Evolutionary conservation across 2,888 invertebrate genomes (phyloP), one percentile per base, ranked within the genome.

Genomic region (Aporophyla nigra): DNA sequence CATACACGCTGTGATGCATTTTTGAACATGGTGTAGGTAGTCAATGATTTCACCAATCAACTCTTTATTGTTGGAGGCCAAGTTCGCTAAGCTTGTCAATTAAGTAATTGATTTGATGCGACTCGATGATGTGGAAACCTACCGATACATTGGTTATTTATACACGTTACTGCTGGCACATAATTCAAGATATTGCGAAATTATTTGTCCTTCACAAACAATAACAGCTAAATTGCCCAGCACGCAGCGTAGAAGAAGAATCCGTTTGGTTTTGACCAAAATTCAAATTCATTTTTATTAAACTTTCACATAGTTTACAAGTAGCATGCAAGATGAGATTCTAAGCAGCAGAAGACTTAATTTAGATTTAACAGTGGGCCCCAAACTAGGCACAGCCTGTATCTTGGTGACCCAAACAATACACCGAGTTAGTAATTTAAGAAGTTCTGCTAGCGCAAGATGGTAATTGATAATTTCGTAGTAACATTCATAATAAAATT

Each of bases 31-130:
- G 53, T 43, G 40, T 66, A 40, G 6, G 21, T 46, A 40, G 40
- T 46, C 12, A 78, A 68, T 53, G 80, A 70, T 71, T 80, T 80
- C 66, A 19, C 16, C 61, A 80, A 75, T 58, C 56, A 2, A 59
- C 19, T 80, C 4, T 58, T 59, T 49, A 62, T 7, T 70, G 24
- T 16, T 27, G 74, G 59, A 74, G 74, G 79, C 51, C 78, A 79
- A 69, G 74, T 46, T 66, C 54, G 33, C 51, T 24, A 69, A 59
- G 79, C 59, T 46, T 61, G 53, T 53, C 61, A 68, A 71, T 65
- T 63, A 58, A 68, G 62, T 76, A 68, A 76, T 71, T 81, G 76
- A 65, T 71, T 81, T 63, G 49, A 56, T 66, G 71, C 51, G 19
- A 76, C 14, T 56, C 21, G 19, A n/a, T 63, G 56, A 76, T 82